Evolutionary conservation across 1,140 invertebrate species (phyloP).

Genomic region (Tetragonula clypearis): DNA sequence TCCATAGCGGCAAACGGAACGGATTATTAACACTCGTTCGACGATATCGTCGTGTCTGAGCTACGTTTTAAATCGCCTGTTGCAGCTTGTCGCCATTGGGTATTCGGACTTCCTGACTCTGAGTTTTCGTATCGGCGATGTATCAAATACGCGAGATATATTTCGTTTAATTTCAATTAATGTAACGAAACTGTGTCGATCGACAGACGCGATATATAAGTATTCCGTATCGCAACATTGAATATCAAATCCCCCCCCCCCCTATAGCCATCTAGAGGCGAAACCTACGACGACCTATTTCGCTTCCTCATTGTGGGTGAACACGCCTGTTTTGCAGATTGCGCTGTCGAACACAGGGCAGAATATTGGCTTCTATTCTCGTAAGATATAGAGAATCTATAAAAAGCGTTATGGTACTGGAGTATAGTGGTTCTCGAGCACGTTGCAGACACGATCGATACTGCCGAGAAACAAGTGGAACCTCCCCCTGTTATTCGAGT

Average conservation of each 20-base stretch:
- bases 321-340: background rate
- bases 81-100: background rate
- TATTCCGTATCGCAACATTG: background rate
- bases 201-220: background rate
- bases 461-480: conserved; percentile 1
- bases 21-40: conserved; percentile 25
- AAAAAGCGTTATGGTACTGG: background rate
- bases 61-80: conserved; percentile 5
- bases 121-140: background rate
- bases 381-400: conserved; percentile 5
- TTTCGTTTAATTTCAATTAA: background rate
- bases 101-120: background rate
- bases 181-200: background rate
- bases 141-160: background rate
- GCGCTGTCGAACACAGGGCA: background rate
- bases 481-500: background rate
- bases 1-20: background rate
- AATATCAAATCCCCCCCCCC: background rate
- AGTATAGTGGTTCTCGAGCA: background rate
- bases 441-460: conserved; percentile 15
- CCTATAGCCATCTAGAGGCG: too few relatives aligned
- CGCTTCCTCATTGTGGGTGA: fast-evolving
- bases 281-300: too few relatives aligned
- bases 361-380: background rate
- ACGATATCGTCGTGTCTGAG: background rate